Percentiles rank a stretch among this genome's conserved stretches.
Conservation (phyloP, 2,888 invertebrate species). For the Drosophila lacicola region DNA sequence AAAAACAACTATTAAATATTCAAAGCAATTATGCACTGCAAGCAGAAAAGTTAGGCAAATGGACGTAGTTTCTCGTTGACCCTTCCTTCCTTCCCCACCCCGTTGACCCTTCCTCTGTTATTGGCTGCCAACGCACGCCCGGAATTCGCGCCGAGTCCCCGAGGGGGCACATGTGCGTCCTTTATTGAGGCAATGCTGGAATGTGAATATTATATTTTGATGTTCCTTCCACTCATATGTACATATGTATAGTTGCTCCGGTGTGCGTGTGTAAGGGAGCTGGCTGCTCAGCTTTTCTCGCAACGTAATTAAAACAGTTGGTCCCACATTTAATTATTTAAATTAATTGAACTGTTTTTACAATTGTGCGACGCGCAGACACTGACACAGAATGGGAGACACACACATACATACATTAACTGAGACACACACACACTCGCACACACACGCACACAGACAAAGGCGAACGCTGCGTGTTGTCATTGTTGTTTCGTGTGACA, state of each 20-base stretch:
- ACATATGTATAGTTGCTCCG: conserved; percentile 1
- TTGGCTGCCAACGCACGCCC: conserved; percentile 55
- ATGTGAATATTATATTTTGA: conserved; percentile 56
- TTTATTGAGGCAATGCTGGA: conserved; percentile 20
- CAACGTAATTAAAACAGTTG: conserved; percentile 77
- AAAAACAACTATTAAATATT: conserved; percentile 68
- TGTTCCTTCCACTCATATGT: conserved; percentile 20
- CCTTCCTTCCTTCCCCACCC: neutral
- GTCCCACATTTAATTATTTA: conserved; percentile 77
- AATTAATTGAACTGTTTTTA: conserved; percentile 79
- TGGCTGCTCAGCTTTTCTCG: conserved; percentile 26
- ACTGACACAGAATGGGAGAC: conserved; percentile 10
- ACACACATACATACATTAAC: conserved; percentile 1
- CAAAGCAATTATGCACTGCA: conserved; percentile 60
- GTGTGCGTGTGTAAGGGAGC: conserved; percentile 9
- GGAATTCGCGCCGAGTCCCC: conserved; percentile 47
- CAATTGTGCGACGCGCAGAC: conserved; percentile 50
- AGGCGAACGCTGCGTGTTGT: conserved; percentile 33
- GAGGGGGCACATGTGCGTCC: conserved; percentile 45
- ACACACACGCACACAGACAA: conserved; percentile 2
- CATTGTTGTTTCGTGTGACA: conserved; percentile 50
- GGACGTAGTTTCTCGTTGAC: neutral
- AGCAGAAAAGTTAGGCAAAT: conserved; percentile 21
- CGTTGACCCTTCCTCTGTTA: conserved; percentile 29
- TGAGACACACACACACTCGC: conserved; percentile 5